Percentiles rank a stretch among this genome's conserved stretches.
Evolutionary conservation across 1,140 invertebrate species (phyloP).

Genomic region (Pteromalus puparum): DNA sequence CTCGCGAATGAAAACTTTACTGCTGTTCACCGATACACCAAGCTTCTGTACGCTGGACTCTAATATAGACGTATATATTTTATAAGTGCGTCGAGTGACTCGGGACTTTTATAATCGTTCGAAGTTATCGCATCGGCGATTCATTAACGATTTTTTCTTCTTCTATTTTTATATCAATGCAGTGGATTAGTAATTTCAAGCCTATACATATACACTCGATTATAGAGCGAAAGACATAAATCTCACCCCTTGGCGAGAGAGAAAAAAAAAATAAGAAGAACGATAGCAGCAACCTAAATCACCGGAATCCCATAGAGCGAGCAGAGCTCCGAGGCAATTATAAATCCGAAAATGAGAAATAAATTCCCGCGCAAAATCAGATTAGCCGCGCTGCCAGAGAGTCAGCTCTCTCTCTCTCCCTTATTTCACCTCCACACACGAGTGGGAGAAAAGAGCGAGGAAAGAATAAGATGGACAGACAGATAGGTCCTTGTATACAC

Average conservation of each 20-base stretch:
- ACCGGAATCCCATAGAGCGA: too few species aligned
- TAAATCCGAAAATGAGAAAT: conserved; percentile 55
- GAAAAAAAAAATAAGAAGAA: neutral
- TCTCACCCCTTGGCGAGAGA: neutral
- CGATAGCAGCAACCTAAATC: too few species aligned
- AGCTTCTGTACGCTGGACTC: too few species aligned
- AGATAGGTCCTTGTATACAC: conserved; percentile 24
- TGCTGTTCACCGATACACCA: too few species aligned
- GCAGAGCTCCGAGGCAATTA: conserved; percentile 43
- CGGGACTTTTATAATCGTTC: too few species aligned
- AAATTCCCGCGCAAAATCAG: conserved; percentile 53
- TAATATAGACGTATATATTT: too few species aligned
- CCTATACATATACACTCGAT: too few species aligned
- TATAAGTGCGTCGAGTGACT: too few species aligned
- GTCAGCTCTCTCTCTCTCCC: neutral
- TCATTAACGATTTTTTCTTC: too few species aligned
- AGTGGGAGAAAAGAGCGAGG: neutral
- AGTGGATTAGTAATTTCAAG: too few species aligned
- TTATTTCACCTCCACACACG: neutral
- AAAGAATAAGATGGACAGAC: conserved; percentile 48
- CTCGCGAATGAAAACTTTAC: neutral
- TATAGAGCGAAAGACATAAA: neutral
- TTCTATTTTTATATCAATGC: too few species aligned
- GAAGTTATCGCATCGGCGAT: too few species aligned
- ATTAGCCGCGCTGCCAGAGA: conserved; percentile 27